phyloP scores from a whole-genome alignment of 2,797 vertebrate genomes.

The Leptoclinus maculatus region DNA sequence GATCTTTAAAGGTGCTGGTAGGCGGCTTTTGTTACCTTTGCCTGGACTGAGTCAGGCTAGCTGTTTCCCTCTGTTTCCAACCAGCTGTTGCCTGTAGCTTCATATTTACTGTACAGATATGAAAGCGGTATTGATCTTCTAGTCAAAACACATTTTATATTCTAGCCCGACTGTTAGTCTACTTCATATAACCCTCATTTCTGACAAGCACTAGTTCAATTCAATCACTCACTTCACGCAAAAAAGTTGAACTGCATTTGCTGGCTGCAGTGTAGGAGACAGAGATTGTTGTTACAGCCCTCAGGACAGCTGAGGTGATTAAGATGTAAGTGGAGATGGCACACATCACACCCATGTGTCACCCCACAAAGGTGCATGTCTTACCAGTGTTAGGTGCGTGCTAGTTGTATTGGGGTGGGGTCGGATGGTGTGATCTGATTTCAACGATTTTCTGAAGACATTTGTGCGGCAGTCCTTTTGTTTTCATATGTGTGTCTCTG shows the following conservation, averaged over 20 bases:
- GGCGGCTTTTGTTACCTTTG: not conserved
- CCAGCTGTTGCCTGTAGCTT: not conserved
- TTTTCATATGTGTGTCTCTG: constrained; percentile 24
- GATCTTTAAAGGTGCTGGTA: not conserved
- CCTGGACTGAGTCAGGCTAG: not conserved
- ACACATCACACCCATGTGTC: constrained; percentile 17
- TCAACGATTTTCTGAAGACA: not conserved
- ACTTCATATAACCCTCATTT: not conserved
- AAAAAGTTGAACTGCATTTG: constrained; percentile 33
- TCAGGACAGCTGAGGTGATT: constrained; percentile 44
- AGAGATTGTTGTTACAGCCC: constrained; percentile 61
- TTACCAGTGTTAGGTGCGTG: not conserved
- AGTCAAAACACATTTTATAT: not conserved
- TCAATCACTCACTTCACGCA: not conserved
- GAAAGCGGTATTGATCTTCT: not conserved
- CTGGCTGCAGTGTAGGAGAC: constrained; percentile 9
- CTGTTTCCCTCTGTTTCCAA: not conserved
- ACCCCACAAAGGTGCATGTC: constrained; percentile 22
- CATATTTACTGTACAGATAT: not conserved
- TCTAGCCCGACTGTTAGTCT: not conserved
- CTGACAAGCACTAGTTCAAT: not conserved
- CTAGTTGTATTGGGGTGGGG: not conserved
- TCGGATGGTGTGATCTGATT: constrained; percentile 30
- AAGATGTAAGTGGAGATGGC: constrained; percentile 61
- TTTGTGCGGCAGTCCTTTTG: not conserved